These are phyloP conservation scores for Brenthis ino DNA, from an alignment of 2,888 invertebrate species.

Conservation along the genomic window DNA sequence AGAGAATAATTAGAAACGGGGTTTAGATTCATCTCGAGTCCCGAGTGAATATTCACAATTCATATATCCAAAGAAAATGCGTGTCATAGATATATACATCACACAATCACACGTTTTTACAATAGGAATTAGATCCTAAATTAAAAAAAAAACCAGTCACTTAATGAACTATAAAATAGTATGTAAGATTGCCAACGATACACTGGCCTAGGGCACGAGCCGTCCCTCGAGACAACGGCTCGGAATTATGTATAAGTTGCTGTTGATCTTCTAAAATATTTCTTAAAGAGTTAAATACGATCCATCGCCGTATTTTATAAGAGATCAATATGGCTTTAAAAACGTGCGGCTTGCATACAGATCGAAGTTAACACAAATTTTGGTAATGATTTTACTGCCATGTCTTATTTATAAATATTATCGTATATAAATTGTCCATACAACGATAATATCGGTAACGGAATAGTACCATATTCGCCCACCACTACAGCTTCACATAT, in stretches of 20 bases:
- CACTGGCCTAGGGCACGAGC: slow-evolving; percentile 73
- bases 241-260: slow-evolving; percentile 47
- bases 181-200: slow-evolving; percentile 75
- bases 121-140: slow-evolving; percentile 77
- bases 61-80: slow-evolving; percentile 56
- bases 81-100: slow-evolving; percentile 72
- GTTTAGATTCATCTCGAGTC: slow-evolving; percentile 46
- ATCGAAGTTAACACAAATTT: slow-evolving; percentile 55
- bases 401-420: slow-evolving; percentile 58
- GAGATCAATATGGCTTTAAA: slow-evolving; percentile 78
- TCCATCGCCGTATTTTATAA: slow-evolving; percentile 53
- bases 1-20: slow-evolving; percentile 60
- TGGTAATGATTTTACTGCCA: slow-evolving; percentile 54
- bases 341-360: slow-evolving; percentile 60
- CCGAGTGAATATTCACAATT: slow-evolving; percentile 46
- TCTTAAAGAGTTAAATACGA: slow-evolving; percentile 67
- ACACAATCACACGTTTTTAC: slow-evolving; percentile 79
- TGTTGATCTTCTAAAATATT: slow-evolving; percentile 68
- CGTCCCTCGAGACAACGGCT: slow-evolving; percentile 35
- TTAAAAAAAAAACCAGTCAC: slow-evolving; percentile 79
- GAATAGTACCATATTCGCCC: slow-evolving; percentile 53
- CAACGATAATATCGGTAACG: slow-evolving; percentile 55
- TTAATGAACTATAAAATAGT: slow-evolving; percentile 78
- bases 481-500: slow-evolving; percentile 38
- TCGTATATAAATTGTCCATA: slow-evolving; percentile 48